Evolutionary conservation across 2,797 vertebrate genomes (phyloP).

Genomic region (Labeo calbasu): DNA sequence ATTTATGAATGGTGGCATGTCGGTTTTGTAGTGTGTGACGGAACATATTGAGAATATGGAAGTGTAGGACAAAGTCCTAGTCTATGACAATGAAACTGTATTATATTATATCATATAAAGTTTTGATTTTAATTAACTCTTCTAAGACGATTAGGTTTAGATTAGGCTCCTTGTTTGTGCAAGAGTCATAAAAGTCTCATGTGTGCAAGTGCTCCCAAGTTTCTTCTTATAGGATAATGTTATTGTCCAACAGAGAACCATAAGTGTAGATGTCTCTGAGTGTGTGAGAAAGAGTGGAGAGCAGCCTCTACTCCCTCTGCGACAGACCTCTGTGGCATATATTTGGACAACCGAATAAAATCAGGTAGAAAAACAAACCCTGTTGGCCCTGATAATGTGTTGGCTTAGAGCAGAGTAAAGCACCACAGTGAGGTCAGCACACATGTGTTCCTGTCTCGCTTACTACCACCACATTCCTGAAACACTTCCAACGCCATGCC

Average conservation of each 20-base stretch:
- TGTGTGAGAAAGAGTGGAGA: not conserved
- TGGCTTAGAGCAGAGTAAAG: conserved; percentile 46
- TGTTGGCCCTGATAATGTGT: conserved; percentile 38
- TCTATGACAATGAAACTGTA: not conserved
- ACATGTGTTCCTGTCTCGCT: conserved; percentile 38
- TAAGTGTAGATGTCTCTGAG: not conserved
- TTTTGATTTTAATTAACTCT: not conserved
- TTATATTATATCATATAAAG: not conserved
- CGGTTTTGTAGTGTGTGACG: not conserved
- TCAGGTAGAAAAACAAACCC: conserved; percentile 46
- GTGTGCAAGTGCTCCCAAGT: not conserved
- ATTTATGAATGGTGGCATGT: conserved; percentile 32
- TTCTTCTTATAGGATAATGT: not conserved
- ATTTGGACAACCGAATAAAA: conserved; percentile 59
- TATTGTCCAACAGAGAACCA: not conserved
- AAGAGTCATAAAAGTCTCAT: not conserved
- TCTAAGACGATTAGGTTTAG: not conserved
- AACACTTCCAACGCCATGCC: conserved; percentile 2
- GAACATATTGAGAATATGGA: not conserved
- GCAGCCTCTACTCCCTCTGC: conserved; percentile 26
- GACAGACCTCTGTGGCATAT: conserved; percentile 32
- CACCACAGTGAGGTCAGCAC: conserved; percentile 41
- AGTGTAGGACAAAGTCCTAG: not conserved
- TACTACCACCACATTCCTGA: not conserved
- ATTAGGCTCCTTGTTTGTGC: not conserved